Evolutionary conservation across 2,113 vertebrate species (phyloP).

Genomic region (Platycercus adscitus): DNA sequence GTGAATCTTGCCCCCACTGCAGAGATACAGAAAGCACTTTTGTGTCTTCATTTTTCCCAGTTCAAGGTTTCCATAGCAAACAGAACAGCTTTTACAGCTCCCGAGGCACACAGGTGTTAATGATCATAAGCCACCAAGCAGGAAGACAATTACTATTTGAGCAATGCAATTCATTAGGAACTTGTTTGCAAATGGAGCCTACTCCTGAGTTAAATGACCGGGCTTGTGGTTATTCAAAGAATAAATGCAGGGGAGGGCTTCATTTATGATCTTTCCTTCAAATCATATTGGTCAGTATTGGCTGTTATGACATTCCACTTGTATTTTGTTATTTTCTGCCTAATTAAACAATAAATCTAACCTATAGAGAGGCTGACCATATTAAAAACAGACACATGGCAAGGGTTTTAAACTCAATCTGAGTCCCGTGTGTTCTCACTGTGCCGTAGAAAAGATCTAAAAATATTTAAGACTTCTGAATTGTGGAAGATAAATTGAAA

Average conservation of each 20-base stretch:
- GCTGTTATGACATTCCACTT: not conserved
- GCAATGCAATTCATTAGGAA: not conserved
- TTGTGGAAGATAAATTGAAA: not conserved
- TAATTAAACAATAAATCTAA: slow-evolving; percentile 65
- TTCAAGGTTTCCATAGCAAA: not conserved
- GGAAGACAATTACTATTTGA: not conserved
- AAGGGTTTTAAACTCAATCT: not conserved
- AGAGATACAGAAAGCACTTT: not conserved
- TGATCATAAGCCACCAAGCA: not conserved
- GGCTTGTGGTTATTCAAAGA: not conserved
- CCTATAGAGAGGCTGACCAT: not conserved
- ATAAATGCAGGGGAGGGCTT: not conserved
- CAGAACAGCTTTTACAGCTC: not conserved
- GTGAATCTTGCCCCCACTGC: not conserved
- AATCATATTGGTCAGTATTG: not conserved
- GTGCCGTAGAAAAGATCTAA: not conserved
- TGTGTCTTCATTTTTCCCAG: not conserved
- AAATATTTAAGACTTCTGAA: not conserved
- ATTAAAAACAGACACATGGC: not conserved
- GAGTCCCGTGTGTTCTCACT: not conserved
- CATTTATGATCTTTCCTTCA: not conserved
- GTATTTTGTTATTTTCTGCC: slow-evolving; percentile 27
- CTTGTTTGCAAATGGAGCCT: not conserved
- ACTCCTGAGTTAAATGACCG: not conserved
- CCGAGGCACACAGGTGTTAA: not conserved